Evolutionary conservation across 2,888 invertebrate species (phyloP).

Genomic region (Pedicia rivosa): DNA sequence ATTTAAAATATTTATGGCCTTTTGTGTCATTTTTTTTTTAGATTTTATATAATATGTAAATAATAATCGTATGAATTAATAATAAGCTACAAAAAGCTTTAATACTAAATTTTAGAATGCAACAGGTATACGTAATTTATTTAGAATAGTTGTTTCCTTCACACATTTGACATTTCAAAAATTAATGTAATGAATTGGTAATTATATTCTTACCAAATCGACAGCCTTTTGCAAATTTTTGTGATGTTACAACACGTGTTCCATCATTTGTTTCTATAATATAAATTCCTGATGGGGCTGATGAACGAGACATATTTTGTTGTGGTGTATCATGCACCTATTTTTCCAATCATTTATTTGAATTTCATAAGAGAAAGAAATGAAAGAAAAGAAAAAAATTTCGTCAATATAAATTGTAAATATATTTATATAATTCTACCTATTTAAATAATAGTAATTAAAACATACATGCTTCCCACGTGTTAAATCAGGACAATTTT

Average conservation of each 20-base stretch:
- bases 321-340: conserved; percentile 11
- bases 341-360: neutral
- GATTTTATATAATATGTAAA: no score
- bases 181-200: no score
- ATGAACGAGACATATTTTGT: conserved; percentile 11
- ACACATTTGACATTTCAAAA: no score
- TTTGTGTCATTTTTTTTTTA: no score
- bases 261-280: conserved; percentile 8
- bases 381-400: neutral
- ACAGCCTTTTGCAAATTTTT: conserved; percentile 12
- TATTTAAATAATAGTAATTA: neutral
- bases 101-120: no score
- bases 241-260: conserved; percentile 10
- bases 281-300: conserved; percentile 11
- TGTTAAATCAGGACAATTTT: conserved; percentile 5
- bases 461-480: conserved; percentile 3
- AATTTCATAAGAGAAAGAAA: no score
- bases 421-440: neutral
- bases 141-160: no score
- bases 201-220: conserved; percentile 11
- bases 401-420: neutral
- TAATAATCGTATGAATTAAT: no score
- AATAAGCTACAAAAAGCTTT: no score
- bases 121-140: no score
- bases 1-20: no score